phyloP scores from a whole-genome alignment of 2,113 vertebrate genomes.

The Aptenodytes forsteri region DNA sequence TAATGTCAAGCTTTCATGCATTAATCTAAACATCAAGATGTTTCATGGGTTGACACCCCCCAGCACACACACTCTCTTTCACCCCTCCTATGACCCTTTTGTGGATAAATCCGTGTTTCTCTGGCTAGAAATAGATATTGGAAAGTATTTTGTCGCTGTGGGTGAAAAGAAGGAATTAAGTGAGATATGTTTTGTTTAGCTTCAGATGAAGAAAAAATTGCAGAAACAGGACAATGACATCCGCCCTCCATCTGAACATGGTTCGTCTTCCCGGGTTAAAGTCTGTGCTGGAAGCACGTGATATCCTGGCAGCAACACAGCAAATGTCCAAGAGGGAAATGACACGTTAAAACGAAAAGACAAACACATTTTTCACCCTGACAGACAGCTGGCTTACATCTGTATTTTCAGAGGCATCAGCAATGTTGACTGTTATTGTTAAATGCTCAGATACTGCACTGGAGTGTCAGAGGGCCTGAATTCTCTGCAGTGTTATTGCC shows the following conservation, averaged over 20 bases:
- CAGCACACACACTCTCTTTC: neutral
- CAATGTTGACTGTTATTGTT: constrained; percentile 60
- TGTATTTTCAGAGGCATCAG: constrained; percentile 68
- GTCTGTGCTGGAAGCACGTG: constrained; percentile 4
- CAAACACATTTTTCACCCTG: constrained; percentile 70
- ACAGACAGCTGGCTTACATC: constrained; percentile 71
- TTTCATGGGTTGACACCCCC: neutral
- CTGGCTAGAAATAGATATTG: neutral
- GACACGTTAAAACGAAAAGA: constrained; percentile 61
- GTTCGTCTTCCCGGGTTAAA: neutral
- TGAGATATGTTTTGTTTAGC: neutral
- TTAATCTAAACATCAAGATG: neutral
- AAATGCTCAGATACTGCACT: constrained; percentile 7
- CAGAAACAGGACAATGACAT: neutral
- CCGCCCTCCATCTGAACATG: neutral
- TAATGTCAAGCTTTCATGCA: neutral
- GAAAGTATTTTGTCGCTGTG: neutral
- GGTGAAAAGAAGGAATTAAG: neutral
- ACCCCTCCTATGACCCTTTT: neutral
- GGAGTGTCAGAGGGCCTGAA: constrained; percentile 40
- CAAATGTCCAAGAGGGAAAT: constrained; percentile 63
- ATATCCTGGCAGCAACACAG: constrained; percentile 35
- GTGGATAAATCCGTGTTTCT: neutral
- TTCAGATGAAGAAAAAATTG: neutral
- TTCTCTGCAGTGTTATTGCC: constrained; percentile 22